These are phyloP conservation scores for Crossaster papposus DNA, from an alignment of 53 echinoderm and acorn worm species.

Conservation along the genomic window DNA sequence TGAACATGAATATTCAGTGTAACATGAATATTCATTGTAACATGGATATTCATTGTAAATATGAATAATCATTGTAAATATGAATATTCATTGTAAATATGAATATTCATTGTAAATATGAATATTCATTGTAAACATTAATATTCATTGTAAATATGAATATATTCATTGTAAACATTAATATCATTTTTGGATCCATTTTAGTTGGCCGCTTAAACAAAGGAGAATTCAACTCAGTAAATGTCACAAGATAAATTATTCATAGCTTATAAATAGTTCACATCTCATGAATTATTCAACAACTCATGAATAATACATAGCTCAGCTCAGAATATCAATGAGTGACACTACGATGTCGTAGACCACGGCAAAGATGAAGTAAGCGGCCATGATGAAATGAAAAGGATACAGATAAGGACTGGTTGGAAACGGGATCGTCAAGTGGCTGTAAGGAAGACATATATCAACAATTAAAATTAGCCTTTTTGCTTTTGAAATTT, in stretches of 20 bases:
- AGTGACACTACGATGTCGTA: constrained; percentile 77
- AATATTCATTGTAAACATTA: too few relatives aligned
- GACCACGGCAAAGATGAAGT: constrained; percentile 89
- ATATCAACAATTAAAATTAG: neutral
- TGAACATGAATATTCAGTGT: too few relatives aligned
- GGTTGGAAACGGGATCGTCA: constrained; percentile 80
- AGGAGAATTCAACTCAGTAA: neutral
- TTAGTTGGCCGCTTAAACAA: neutral
- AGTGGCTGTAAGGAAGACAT: constrained; percentile 59
- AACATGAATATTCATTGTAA: too few relatives aligned
- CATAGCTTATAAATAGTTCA: neutral
- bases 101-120: too few relatives aligned
- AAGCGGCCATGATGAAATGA: constrained; percentile 78
- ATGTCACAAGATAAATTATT: neutral
- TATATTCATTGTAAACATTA: neutral
- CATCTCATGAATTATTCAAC: neutral
- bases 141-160: neutral
- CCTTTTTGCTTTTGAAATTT: neutral
- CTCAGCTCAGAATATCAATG: constrained; percentile 59
- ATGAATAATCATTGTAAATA: too few relatives aligned
- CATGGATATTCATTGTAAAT: too few relatives aligned
- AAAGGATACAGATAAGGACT: constrained; percentile 73
- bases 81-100: neutral
- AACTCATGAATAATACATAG: constrained; percentile 20
- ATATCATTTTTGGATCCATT: neutral